These are phyloP conservation scores for Virgularia gustaviana DNA, from an alignment of 92 coral and sea anemone genomes.

Conservation along the genomic window DNA sequence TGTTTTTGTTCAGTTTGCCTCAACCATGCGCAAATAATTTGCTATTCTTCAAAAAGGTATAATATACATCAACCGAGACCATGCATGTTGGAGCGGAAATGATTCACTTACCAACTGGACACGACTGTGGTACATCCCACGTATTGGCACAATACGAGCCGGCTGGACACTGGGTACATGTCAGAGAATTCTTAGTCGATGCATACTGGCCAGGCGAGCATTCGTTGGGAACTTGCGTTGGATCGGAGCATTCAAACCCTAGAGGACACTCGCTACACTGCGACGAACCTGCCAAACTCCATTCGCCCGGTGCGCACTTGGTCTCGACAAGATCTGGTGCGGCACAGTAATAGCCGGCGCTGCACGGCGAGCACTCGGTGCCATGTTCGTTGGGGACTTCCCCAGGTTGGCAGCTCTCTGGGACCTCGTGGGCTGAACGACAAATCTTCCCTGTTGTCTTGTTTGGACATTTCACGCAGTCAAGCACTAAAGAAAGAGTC, in stretches of 20 bases:
- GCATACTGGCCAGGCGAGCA: conserved; percentile 77
- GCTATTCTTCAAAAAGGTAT: too few species aligned
- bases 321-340: conserved; percentile 66
- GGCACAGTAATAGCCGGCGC: conserved; percentile 75
- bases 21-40: too few species aligned
- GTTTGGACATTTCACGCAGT: conserved; percentile 90
- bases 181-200: conserved; percentile 35
- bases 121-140: conserved; percentile 50
- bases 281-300: conserved; percentile 76
- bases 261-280: conserved; percentile 68
- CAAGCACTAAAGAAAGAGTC: conserved; percentile 59
- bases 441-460: conserved; percentile 87
- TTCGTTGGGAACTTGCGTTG: conserved; percentile 56
- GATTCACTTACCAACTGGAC: conserved; percentile 56
- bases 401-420: conserved; percentile 71
- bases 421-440: conserved; percentile 60
- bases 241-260: conserved; percentile 65
- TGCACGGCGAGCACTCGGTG: conserved; percentile 71
- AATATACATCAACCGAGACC: too few species aligned
- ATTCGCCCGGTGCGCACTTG: conserved; percentile 73
- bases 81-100: too few species aligned
- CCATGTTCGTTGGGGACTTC: conserved; percentile 74
- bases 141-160: conserved; percentile 74
- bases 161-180: conserved; percentile 64
- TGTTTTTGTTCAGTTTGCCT: too few species aligned